A percentile compares a stretch with the other conserved stretches of the same genome.
These are phyloP conservation scores for Agraylea sexmaculata DNA, from an alignment of 1,140 invertebrate species.

Conservation along the genomic window DNA sequence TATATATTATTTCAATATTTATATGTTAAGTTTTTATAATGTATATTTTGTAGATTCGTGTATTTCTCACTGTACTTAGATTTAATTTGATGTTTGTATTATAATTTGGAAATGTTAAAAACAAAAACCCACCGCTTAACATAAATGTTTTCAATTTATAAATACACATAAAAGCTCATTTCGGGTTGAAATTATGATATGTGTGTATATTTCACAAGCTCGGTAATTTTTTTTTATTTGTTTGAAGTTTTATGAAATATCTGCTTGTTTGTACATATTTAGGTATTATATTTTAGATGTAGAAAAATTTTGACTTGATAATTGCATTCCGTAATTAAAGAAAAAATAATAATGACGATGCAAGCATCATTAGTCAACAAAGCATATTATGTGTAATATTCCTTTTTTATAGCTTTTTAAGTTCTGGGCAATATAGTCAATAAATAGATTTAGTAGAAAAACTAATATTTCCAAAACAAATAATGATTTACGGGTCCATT, in stretches of 20 bases:
- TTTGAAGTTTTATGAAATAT: neutral
- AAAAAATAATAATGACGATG: neutral
- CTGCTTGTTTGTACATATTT: slow-evolving; percentile 2
- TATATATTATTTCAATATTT: no score
- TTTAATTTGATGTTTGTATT: slow-evolving; percentile 15
- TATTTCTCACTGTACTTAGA: slow-evolving; percentile 2
- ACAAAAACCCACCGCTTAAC: no score
- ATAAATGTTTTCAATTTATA: slow-evolving; percentile 16
- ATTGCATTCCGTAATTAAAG: neutral
- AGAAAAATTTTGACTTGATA: slow-evolving; percentile 2
- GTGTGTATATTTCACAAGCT: neutral
- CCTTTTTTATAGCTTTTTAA: slow-evolving; percentile 3
- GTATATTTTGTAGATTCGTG: slow-evolving; percentile 1
- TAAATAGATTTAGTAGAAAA: slow-evolving; percentile 15
- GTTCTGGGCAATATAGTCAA: slow-evolving; percentile 13
- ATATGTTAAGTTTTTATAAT: slow-evolving; percentile 4
- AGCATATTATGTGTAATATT: neutral
- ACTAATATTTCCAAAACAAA: slow-evolving; percentile 19
- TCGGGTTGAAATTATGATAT: neutral
- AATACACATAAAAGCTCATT: slow-evolving; percentile 7
- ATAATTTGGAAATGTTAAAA: no score
- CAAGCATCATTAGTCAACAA: neutral
- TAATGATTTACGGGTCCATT: slow-evolving; percentile 22
- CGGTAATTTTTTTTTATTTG: neutral
- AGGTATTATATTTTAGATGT: slow-evolving; percentile 5